Evolutionary conservation across 1,140 invertebrate species (phyloP).

Genomic region (Cotesia vestalis): DNA sequence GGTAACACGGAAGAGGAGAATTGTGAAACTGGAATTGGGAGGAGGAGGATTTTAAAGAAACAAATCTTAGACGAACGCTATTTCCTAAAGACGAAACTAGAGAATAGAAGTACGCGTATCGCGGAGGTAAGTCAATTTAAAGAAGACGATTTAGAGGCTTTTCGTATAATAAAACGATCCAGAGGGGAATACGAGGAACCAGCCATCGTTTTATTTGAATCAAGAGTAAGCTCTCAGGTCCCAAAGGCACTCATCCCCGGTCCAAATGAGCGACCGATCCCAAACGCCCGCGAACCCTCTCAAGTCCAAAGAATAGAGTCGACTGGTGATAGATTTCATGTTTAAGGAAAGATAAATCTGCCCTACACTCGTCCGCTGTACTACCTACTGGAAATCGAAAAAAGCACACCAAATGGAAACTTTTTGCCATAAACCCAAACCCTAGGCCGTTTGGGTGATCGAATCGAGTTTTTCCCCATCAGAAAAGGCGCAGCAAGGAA

Average conservation of each 20-base stretch:
- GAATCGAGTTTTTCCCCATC: conserved; percentile 23
- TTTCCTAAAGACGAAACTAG: conserved; percentile 12
- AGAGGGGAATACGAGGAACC: conserved; percentile 34
- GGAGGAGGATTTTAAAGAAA: not conserved
- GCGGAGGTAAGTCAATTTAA: conserved; percentile 48
- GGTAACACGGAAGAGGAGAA: not conserved
- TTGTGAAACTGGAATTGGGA: not conserved
- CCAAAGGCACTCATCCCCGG: conserved; percentile 39
- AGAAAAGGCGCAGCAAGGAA: not conserved
- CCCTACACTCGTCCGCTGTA: conserved; percentile 18
- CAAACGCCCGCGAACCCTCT: not conserved
- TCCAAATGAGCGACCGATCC: conserved; percentile 43
- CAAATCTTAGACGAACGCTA: conserved; percentile 24
- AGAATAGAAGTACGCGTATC: conserved; percentile 5
- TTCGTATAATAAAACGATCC: conserved; percentile 55
- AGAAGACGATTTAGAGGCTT: conserved; percentile 47
- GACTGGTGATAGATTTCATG: conserved; percentile 49
- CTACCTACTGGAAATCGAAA: conserved; percentile 30
- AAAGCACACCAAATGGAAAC: conserved; percentile 35
- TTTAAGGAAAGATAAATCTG: conserved; percentile 51
- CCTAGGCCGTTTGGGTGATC: conserved; percentile 24
- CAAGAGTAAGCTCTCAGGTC: conserved; percentile 39
- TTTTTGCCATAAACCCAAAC: conserved; percentile 30
- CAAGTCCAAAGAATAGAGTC: conserved; percentile 39
- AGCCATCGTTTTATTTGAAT: conserved; percentile 41